A percentile compares a stretch with the other conserved stretches of the same genome.
phyloP scores from a whole-genome alignment of 2,113 vertebrate genomes.

The Colistium nudipinnis region DNA sequence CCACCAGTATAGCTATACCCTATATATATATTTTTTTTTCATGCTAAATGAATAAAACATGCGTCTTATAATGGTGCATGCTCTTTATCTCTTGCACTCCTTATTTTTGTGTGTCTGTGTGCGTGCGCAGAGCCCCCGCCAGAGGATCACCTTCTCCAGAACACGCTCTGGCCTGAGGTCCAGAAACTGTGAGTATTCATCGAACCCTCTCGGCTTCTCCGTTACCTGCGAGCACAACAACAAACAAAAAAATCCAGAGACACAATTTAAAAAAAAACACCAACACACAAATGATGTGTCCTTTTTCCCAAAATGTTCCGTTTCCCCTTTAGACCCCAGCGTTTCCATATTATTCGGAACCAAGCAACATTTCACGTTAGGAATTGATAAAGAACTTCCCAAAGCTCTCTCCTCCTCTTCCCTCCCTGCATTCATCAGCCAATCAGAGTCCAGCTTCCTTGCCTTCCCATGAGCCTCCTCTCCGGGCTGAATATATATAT shows the following conservation, averaged over 20 bases:
- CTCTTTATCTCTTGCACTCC: too few relatives aligned
- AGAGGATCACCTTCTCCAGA: slow-evolving; percentile 96
- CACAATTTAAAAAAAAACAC: neutral
- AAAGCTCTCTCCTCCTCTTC: slow-evolving; percentile 1
- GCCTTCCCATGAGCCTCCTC: slow-evolving; percentile 41
- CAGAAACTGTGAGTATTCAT: slow-evolving; percentile 92
- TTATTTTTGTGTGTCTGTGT: slow-evolving; percentile 20
- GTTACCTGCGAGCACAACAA: neutral
- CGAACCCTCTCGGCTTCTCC: neutral
- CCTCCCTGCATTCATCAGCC: slow-evolving; percentile 34
- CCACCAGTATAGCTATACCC: too few relatives aligned
- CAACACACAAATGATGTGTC: neutral
- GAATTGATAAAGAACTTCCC: slow-evolving; percentile 27
- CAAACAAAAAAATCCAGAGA: neutral
- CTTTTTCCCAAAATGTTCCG: neutral
- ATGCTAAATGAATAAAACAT: too few relatives aligned
- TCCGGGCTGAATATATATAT: slow-evolving; percentile 52
- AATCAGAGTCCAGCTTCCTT: slow-evolving; percentile 36
- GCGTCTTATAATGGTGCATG: too few relatives aligned
- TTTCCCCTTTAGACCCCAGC: neutral
- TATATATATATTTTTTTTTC: too few relatives aligned
- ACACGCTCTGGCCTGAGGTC: slow-evolving; percentile 97
- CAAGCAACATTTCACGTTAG: slow-evolving; percentile 18
- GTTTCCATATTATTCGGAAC: slow-evolving; percentile 18
- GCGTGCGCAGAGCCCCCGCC: slow-evolving; percentile 89